Evolutionary conservation across 2,797 vertebrate genomes (phyloP), one percentile per base, ranked within the genome.

Genomic region (Microtus obscurus): DNA sequence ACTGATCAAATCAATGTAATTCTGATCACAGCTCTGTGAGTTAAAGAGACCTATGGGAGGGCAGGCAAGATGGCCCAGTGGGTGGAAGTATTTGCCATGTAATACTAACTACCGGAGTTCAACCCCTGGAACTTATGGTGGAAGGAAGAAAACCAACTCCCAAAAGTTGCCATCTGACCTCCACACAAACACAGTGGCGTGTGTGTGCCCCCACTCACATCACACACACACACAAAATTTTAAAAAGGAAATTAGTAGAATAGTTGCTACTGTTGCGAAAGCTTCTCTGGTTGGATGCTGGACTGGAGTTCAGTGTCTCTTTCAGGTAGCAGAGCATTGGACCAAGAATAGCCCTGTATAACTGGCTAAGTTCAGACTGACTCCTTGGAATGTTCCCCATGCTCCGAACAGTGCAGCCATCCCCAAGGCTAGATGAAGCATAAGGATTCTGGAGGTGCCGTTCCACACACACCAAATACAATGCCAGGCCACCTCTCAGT

Each of bases 341-440:
- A 45, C 43, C 81, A 79, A 34, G 76, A 94, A 37, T 93, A 31
- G 23, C 13, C 29, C 40, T 77, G 40, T 71, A 67, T 17, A 43
- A 21, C n/a, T n/a, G n/a, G n/a, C 34, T 40, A 73, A 83, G 73
- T 77, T 67, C 27, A 87, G n/a, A 89, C 40, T 94, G 82, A 89
- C 21, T 69, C 43, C 76, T 67, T 56, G 25, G 25, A 88, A 19
- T n/a, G 81, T 13, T 53, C 13, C 51, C 19, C 21, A 56, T 51
- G 95, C 78, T 21, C n/a, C n/a, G n/a, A n/a, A n/a, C n/a, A n/a
- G n/a, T n/a, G n/a, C n/a, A n/a, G n/a, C n/a, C n/a, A n/a, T n/a
- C n/a, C n/a, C n/a, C n/a, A n/a, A n/a, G n/a, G n/a, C n/a, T n/a
- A n/a, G n/a, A n/a, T n/a, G n/a, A n/a, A n/a, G n/a, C n/a, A n/a